Percentiles rank a stretch among this genome's conserved stretches.
These are phyloP conservation scores for Drosophila kohkoa DNA, from an alignment of 1,140 invertebrate genomes.

Conservation along the genomic window DNA sequence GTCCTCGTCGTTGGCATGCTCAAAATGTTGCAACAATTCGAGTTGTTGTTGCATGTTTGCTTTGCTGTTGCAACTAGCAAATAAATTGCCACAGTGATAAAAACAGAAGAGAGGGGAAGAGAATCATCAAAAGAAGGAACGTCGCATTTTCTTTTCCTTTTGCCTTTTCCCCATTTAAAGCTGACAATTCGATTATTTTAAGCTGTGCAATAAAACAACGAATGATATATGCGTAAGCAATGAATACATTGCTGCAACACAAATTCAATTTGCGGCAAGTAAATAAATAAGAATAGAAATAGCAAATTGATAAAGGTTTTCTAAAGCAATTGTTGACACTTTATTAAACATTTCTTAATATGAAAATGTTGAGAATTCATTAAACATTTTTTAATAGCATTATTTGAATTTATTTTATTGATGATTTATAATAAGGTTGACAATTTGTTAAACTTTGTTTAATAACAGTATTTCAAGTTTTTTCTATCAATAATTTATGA, in stretches of 20 bases:
- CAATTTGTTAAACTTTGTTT: no score
- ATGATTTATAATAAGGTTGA: no score
- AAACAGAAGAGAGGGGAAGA: slow-evolving; percentile 12
- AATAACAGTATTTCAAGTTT: neutral
- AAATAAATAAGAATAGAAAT: neutral
- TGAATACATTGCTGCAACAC: neutral
- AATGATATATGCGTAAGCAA: neutral
- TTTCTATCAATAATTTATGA: neutral
- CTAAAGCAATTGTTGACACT: no score
- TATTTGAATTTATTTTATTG: neutral
- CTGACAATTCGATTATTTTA: slow-evolving; percentile 56
- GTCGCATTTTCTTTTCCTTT: slow-evolving; percentile 24
- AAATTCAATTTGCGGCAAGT: slow-evolving; percentile 1
- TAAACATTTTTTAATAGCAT: neutral
- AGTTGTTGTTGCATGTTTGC: slow-evolving; percentile 17
- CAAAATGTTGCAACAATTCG: slow-evolving; percentile 58
- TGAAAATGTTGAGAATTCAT: no score
- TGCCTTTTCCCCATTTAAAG: slow-evolving; percentile 25
- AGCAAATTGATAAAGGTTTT: no score
- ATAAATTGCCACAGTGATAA: slow-evolving; percentile 66
- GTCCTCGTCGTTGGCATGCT: slow-evolving; percentile 55
- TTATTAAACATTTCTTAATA: no score
- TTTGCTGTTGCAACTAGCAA: slow-evolving; percentile 50
- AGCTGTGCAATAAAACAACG: slow-evolving; percentile 25
- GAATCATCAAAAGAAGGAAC: slow-evolving; percentile 17